These are phyloP conservation scores for Hecatera dysodea DNA, from an alignment of 2,888 invertebrate genomes.

Conservation along the genomic window DNA sequence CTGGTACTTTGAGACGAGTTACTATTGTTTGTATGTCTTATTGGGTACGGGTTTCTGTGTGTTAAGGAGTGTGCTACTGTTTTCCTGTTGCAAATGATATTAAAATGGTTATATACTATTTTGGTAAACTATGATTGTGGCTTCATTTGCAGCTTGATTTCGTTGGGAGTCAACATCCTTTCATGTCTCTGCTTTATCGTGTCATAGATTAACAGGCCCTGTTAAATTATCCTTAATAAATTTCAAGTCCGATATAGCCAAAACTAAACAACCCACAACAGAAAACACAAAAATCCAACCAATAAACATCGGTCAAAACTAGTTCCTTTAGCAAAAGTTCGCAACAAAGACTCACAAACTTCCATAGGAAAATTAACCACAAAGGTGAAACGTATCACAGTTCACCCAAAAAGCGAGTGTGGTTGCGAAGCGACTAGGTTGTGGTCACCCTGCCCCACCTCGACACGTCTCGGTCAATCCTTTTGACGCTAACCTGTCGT, in stretches of 20 bases:
- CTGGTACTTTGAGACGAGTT: constrained; percentile 58
- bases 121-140: background rate
- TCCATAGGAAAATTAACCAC: constrained; percentile 69
- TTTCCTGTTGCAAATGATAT: background rate
- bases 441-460: constrained; percentile 78
- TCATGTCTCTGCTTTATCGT: background rate
- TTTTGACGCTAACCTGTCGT: constrained; percentile 83
- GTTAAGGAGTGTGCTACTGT: background rate
- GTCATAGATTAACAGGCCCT: background rate
- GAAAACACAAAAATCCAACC: constrained; percentile 41
- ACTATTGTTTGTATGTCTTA: constrained; percentile 60
- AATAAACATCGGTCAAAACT: constrained; percentile 50
- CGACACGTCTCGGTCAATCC: constrained; percentile 85
- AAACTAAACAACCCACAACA: constrained; percentile 17
- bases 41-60: constrained; percentile 27
- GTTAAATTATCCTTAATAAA: no score
- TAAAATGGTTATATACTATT: background rate
- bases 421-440: constrained; percentile 78
- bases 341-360: constrained; percentile 61
- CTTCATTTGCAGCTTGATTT: background rate
- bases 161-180: background rate
- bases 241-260: background rate
- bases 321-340: constrained; percentile 53
- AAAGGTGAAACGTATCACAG: constrained; percentile 64
- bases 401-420: constrained; percentile 76